Conservation (phyloP, 1,140 invertebrate genomes). For the Pseudoatta argentina region DNA sequence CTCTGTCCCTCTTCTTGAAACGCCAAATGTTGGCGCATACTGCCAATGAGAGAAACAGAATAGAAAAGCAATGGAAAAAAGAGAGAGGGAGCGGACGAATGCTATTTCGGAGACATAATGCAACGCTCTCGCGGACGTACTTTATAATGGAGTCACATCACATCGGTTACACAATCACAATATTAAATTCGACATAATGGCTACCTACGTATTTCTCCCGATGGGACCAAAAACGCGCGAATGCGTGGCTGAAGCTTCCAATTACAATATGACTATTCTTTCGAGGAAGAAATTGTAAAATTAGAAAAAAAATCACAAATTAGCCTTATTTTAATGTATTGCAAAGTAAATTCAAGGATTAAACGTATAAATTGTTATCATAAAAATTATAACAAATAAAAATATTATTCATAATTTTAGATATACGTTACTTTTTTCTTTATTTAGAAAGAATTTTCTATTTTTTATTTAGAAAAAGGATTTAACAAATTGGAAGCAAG, state of each 20-base stretch:
- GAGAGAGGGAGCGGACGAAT: constrained; percentile 66
- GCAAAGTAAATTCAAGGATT: not conserved
- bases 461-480: not conserved
- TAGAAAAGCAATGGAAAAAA: constrained; percentile 31
- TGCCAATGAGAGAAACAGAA: constrained; percentile 46
- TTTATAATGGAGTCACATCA: constrained; percentile 85
- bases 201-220: constrained; percentile 78
- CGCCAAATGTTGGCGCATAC: constrained; percentile 73
- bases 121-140: constrained; percentile 70
- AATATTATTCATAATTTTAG: not conserved
- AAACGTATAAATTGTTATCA: not conserved
- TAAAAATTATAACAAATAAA: not conserved
- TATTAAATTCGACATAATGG: constrained; percentile 85
- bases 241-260: constrained; percentile 40
- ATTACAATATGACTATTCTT: constrained; percentile 68
- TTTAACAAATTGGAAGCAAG: not conserved
- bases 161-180: constrained; percentile 86
- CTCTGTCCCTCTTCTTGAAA: constrained; percentile 47
- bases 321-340: not conserved
- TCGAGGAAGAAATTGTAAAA: constrained; percentile 52
- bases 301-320: constrained; percentile 50
- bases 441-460: not conserved
- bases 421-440: not conserved
- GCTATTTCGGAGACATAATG: constrained; percentile 77
- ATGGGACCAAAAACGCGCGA: constrained; percentile 70